A percentile compares a stretch with the other conserved stretches of the same genome.
phyloP scores from a whole-genome alignment of 2,797 vertebrate species.

The Schizopygopsis malacanthus region DNA sequence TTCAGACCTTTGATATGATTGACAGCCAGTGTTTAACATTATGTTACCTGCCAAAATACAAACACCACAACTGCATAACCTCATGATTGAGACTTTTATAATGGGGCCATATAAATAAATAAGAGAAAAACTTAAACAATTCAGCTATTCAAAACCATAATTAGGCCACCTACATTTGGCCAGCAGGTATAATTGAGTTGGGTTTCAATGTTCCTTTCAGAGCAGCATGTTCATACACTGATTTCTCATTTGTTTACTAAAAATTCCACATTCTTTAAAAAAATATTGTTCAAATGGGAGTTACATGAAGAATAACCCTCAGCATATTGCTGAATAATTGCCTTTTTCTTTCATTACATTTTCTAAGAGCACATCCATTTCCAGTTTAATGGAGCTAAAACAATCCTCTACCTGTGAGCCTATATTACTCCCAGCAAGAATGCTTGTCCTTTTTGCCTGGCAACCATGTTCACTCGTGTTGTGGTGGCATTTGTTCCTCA shows the following conservation, averaged over 20 bases:
- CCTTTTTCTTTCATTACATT: constrained; percentile 45
- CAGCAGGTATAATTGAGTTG: constrained; percentile 28
- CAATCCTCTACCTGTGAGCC: constrained; percentile 42
- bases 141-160: constrained; percentile 7
- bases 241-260: constrained; percentile 33
- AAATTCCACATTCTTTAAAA: background rate
- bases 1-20: constrained; percentile 13
- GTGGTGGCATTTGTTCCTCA: constrained; percentile 39
- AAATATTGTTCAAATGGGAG: constrained; percentile 57
- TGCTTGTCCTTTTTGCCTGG: constrained; percentile 37
- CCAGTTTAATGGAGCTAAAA: constrained; percentile 51
- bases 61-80: background rate
- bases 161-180: constrained; percentile 14
- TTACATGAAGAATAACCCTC: constrained; percentile 24
- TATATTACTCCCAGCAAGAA: constrained; percentile 35
- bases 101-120: background rate
- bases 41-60: background rate
- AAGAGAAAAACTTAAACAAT: background rate
- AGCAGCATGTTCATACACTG: constrained; percentile 1
- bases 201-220: constrained; percentile 7
- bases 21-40: constrained; percentile 7
- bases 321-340: constrained; percentile 38
- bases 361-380: constrained; percentile 44
- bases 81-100: background rate
- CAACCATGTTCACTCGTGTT: constrained; percentile 20